Percentiles rank a stretch among this genome's conserved stretches.
These are phyloP conservation scores for Batillaria attramentaria DNA, from an alignment of 1,140 invertebrate species.

Conservation along the genomic window DNA sequence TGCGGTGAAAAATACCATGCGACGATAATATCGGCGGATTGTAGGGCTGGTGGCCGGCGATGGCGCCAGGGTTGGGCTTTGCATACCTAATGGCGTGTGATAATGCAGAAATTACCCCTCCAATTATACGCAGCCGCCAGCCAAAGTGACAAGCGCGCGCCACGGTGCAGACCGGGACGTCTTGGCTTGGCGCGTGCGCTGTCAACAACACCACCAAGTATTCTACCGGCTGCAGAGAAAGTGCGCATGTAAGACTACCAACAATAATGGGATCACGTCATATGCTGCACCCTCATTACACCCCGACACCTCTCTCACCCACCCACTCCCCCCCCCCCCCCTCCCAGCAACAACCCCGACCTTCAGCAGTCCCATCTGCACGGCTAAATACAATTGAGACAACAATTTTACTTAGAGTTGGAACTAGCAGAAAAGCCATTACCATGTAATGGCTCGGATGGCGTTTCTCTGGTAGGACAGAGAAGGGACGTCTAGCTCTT, in stretches of 20 bases:
- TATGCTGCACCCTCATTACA: not conserved
- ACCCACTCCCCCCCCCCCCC: not conserved
- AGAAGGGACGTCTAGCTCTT: too few species aligned
- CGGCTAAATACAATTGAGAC: too few species aligned
- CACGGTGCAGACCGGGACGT: not conserved
- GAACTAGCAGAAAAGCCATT: too few species aligned
- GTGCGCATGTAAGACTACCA: not conserved
- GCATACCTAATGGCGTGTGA: constrained; percentile 31
- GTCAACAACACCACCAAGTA: constrained; percentile 27
- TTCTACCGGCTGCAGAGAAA: not conserved
- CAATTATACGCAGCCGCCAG: constrained; percentile 29
- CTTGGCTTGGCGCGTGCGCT: constrained; percentile 10
- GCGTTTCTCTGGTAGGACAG: too few species aligned
- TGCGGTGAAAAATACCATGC: constrained; percentile 41
- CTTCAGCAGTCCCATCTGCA: too few species aligned
- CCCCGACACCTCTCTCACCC: not conserved
- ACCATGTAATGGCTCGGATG: too few species aligned
- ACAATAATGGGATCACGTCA: too few species aligned
- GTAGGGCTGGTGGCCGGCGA: constrained; percentile 24
- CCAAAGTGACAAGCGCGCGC: constrained; percentile 24
- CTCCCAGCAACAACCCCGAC: too few species aligned
- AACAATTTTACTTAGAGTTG: too few species aligned
- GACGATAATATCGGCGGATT: constrained; percentile 41
- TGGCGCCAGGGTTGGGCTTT: constrained; percentile 34
- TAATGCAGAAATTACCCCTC: constrained; percentile 28